Evolutionary conservation across 1,140 invertebrate genomes (phyloP).

Genomic region (Orussus abietinus): DNA sequence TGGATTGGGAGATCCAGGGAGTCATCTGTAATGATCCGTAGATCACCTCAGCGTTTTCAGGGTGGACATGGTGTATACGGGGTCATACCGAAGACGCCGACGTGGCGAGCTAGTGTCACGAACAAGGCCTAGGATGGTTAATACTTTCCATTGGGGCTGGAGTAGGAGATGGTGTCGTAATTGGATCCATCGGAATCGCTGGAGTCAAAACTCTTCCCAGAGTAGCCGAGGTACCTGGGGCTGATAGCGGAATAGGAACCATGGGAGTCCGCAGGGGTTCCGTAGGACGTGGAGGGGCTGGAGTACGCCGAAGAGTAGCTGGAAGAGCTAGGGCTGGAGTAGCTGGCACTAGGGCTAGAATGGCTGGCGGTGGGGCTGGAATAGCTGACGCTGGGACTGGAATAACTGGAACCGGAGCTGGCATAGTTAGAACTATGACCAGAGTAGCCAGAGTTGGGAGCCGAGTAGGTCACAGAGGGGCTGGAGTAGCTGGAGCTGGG

Average conservation of each 20-base stretch:
- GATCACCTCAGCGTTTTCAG: too few species aligned
- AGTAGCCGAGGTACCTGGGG: conserved; percentile 30
- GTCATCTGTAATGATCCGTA: too few species aligned
- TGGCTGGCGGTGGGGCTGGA: conserved; percentile 14
- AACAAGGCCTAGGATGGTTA: too few species aligned
- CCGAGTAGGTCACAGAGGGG: conserved; percentile 2
- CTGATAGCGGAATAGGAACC: conserved; percentile 5
- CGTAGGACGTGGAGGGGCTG: conserved; percentile 18
- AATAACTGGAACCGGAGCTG: conserved; percentile 17
- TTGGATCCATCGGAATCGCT: conserved; percentile 18
- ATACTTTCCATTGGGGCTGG: conserved; percentile 34
- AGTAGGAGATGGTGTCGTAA: conserved; percentile 52
- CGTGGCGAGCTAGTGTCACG: too few species aligned
- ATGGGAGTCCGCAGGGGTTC: background rate
- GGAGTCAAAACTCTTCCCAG: conserved; percentile 27
- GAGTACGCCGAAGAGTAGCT: conserved; percentile 10
- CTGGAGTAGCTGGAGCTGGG: conserved; percentile 9
- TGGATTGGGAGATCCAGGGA: too few species aligned
- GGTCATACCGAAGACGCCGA: too few species aligned
- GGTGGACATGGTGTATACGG: too few species aligned
- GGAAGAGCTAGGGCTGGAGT: conserved; percentile 15
- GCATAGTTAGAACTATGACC: conserved; percentile 16
- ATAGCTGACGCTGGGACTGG: conserved; percentile 14
- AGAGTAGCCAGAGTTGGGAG: background rate
- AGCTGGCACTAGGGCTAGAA: conserved; percentile 16